Evolutionary conservation across 1,140 invertebrate genomes (phyloP).

Genomic region (Anadara kagoshimensis): DNA sequence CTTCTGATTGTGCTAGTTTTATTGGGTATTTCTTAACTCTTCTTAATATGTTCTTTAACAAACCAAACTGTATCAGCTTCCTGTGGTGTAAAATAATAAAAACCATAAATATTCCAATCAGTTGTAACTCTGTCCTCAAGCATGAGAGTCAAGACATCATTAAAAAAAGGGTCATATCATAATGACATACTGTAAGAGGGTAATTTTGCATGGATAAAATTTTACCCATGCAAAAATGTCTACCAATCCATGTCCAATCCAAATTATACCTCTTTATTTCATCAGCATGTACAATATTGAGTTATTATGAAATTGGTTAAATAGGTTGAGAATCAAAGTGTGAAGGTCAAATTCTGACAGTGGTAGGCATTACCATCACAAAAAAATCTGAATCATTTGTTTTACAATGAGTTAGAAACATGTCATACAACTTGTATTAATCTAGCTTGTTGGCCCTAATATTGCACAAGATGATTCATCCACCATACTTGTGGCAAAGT

Average conservation of each 20-base stretch:
- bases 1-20: slow-evolving; percentile 41
- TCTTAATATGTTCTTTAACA: slow-evolving; percentile 89
- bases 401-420: too few species aligned
- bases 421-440: too few species aligned
- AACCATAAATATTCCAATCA: neutral
- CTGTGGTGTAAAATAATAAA: slow-evolving; percentile 74
- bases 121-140: neutral
- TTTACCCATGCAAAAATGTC: neutral
- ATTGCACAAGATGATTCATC: too few species aligned
- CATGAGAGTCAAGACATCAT: neutral
- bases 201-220: neutral
- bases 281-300: too few species aligned
- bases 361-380: too few species aligned
- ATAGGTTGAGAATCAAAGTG: too few species aligned
- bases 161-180: neutral
- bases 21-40: slow-evolving; percentile 84
- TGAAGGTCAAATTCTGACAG: too few species aligned
- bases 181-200: neutral
- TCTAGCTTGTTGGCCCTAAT: too few species aligned
- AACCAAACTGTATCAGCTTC: slow-evolving; percentile 92
- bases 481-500: too few species aligned
- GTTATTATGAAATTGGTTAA: too few species aligned
- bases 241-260: neutral
- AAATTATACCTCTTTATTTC: neutral
- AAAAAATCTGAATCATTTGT: too few species aligned